Base-by-base conservation (phyloP, 2,888 invertebrate species). In the Cremastinae sp. region DNA sequence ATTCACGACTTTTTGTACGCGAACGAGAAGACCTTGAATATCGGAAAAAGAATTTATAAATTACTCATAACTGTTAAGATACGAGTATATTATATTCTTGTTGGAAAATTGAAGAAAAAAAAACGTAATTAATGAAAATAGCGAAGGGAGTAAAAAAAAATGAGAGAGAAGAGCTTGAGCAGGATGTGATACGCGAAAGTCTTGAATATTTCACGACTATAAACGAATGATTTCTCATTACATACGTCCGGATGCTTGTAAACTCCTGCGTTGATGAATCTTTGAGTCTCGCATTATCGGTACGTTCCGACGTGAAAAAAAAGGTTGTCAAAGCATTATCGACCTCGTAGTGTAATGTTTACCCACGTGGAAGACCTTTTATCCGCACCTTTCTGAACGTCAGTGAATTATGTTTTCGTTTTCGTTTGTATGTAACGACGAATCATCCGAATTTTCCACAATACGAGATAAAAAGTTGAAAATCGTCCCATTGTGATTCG, bases 401-500 rank as follows among this genome's bases (percentile, higher is more conserved):
- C 49, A n/a, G 28, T 43, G 39, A 43, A n/a, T 22, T 16, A 51
- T 12, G n/a, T 28, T n/a, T 4, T 12, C 5, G 39, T 12, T 14
- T 16, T 8, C 64, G 58, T 41, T 35, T 72, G 56, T 58, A 51
- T 72, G 56, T 59, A 72, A 58, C 64, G 58, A 53, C 9, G 16
- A 58, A 64, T 20, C 62, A 59, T 68, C 39, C 58, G 58, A 65
- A 64, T 51, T 69, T 69, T 51, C 47, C 49, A 58, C 35, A 75
- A 59, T 22, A 51, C 62, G 62, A 12, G 28, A 41, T 12, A 14
- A 62, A 56, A 35, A 39, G 61, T 18, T 14, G 14, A 35, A 45
- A 68, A 55, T 71, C 71, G 74, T 76, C 73, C 72, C 62, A 78
- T 76, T 78, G 73, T 58, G 68, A 78, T 78, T 72, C 76, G 66